Percentiles rank a stretch among this genome's conserved stretches.
These are phyloP conservation scores for Ochropleura plecta DNA, from an alignment of 2,888 invertebrate species.

Conservation along the genomic window DNA sequence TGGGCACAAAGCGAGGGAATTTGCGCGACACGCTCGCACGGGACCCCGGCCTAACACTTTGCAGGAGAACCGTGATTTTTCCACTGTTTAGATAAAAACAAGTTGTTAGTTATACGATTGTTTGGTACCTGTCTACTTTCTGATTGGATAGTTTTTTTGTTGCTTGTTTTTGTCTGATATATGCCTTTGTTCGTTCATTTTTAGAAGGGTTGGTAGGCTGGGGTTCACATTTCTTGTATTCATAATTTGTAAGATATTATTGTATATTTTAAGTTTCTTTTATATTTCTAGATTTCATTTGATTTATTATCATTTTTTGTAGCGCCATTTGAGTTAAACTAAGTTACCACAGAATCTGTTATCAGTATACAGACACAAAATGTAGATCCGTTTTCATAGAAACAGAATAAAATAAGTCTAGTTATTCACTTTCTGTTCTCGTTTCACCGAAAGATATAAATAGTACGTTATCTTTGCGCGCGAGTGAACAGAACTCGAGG, in stretches of 20 bases:
- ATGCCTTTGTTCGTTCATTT: background rate
- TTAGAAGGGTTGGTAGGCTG: background rate
- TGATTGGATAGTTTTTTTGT: slow-evolving; percentile 49
- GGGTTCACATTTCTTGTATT: background rate
- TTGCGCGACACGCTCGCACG: slow-evolving; percentile 64
- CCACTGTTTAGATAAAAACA: slow-evolving; percentile 66
- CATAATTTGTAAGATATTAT: background rate
- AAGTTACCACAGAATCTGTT: background rate
- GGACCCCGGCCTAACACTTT: slow-evolving; percentile 63
- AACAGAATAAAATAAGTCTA: slow-evolving; percentile 31
- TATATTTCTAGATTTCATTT: background rate
- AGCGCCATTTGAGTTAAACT: background rate
- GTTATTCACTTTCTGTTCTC: slow-evolving; percentile 45
- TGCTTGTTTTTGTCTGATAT: slow-evolving; percentile 14
- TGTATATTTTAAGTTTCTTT: no score
- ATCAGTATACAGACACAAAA: slow-evolving; percentile 14
- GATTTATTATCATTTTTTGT: background rate
- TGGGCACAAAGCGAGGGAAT: slow-evolving; percentile 68
- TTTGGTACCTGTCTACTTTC: slow-evolving; percentile 47
- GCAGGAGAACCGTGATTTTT: slow-evolving; percentile 59
- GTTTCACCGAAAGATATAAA: slow-evolving; percentile 45
- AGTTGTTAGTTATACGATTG: slow-evolving; percentile 55
- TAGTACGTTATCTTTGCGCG: slow-evolving; percentile 52
- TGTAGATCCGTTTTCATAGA: slow-evolving; percentile 26
- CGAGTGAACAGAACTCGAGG: slow-evolving; percentile 37